Evolutionary conservation across 2,113 vertebrate genomes (phyloP), one percentile per base, ranked within the genome.

Genomic region (Siphamia tubifer): DNA sequence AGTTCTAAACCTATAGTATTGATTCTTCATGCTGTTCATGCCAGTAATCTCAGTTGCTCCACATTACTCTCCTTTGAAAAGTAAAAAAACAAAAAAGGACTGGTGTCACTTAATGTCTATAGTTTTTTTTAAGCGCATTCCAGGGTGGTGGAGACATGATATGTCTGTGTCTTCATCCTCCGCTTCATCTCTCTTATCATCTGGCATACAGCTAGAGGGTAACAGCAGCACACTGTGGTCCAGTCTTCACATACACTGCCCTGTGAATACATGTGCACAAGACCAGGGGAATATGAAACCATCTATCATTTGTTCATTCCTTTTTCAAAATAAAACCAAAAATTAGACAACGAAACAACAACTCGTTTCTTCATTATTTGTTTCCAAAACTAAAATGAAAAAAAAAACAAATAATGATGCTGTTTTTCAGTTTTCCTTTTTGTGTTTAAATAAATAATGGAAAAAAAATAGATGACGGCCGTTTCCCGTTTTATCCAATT

Each of bases 131-230:
- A 90, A 27, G 78, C 75, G 80, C 73, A 63, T 56, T 89, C 53
- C 4, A 92, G 83, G 15, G 81, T 56, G 1, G 87, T 86, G 35
- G 85, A 87, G 70, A 93, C 88, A 57, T 94, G 91, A 8, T 94
- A 94, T 7, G 84, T 86, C 60, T 74, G 88, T 36, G 65, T 79
- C 67, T 81, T 79, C 63, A 90, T 84, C 76, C 93, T 87, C 30
- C 30, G 68, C 82, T 91, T 93, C 81, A 89, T 92, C 81, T 93
- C 93, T 66, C 84, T 74, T 64, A 91, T 93, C 92, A 92, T 92
- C 76, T 91, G 94, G 79, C 93, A 92, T 13, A 94, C 58, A 62
- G 94, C 92, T 56, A 93, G 79, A 8, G 88, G 92, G 91, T 95
- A 95, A 74, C 93, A 95, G 88, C 92, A 90, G 6, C 52, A 85